These are phyloP conservation scores for Habrosyne pyritoides DNA, from an alignment of 2,888 invertebrate species.

Conservation along the genomic window DNA sequence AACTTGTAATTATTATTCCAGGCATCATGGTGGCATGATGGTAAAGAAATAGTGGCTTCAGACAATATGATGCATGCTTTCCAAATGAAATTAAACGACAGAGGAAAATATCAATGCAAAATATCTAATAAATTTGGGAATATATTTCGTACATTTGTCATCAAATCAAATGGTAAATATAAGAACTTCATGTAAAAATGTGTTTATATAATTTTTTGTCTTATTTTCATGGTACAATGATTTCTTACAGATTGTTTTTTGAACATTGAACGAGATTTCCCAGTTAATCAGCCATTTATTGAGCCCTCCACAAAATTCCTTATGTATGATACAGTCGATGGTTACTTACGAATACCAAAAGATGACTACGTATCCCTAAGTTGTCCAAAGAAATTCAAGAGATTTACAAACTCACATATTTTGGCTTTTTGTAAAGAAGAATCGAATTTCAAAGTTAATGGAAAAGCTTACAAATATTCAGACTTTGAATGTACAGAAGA, in stretches of 20 bases:
- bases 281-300: constrained; percentile 41
- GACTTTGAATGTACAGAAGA: constrained; percentile 47
- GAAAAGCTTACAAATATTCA: constrained; percentile 30
- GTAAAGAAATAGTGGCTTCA: constrained; percentile 25
- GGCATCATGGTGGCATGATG: constrained; percentile 51
- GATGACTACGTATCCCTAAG: constrained; percentile 29
- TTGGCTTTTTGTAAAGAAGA: constrained; percentile 40
- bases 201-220: not conserved
- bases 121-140: constrained; percentile 50
- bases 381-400: constrained; percentile 42
- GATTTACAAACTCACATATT: constrained; percentile 22
- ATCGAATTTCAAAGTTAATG: constrained; percentile 32
- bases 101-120: constrained; percentile 53
- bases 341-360: constrained; percentile 38
- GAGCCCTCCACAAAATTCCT: constrained; percentile 28
- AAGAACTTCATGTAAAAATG: not conserved
- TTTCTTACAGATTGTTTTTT: constrained; percentile 52
- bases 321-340: constrained; percentile 25
- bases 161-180: constrained; percentile 41
- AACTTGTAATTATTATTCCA: constrained; percentile 18
- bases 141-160: constrained; percentile 42
- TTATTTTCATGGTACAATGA: constrained; percentile 15
- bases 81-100: constrained; percentile 32
- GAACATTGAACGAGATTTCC: constrained; percentile 35
- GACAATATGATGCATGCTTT: constrained; percentile 25